A percentile compares a stretch with the other conserved stretches of the same genome.
phyloP scores from a whole-genome alignment of 2,113 vertebrate species.

The Protobothrops mucrosquamatus region DNA sequence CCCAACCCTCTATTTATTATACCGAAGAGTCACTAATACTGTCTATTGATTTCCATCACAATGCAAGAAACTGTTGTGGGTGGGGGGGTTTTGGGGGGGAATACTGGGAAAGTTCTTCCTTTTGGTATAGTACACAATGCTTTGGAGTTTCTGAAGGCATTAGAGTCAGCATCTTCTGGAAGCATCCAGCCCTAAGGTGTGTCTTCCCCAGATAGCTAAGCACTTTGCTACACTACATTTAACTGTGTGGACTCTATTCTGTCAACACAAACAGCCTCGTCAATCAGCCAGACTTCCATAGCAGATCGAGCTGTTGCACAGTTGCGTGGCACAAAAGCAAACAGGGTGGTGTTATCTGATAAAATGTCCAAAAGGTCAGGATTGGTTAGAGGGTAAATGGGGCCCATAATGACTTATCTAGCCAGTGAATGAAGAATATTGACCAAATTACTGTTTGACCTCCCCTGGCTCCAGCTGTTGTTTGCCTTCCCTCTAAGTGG shows the following conservation, averaged over 20 bases:
- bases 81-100: background rate
- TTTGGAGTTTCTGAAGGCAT: background rate
- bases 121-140: background rate
- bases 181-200: background rate
- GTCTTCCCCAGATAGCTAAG: too few species aligned
- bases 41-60: background rate
- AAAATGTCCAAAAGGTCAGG: background rate
- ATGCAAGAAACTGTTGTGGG: background rate
- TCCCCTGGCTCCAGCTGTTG: background rate
- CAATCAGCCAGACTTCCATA: background rate
- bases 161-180: background rate
- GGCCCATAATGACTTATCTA: background rate
- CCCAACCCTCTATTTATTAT: background rate
- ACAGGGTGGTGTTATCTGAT: background rate
- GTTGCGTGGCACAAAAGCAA: background rate
- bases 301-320: background rate
- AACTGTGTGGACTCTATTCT: background rate
- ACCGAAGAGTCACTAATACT: background rate
- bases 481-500: background rate
- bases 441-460: background rate
- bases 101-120: background rate
- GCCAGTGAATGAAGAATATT: background rate
- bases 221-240: constrained; percentile 5
- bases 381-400: background rate
- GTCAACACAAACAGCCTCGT: background rate